phyloP scores from a whole-genome alignment of 2,888 invertebrate genomes.

The Serripes groenlandicus region DNA sequence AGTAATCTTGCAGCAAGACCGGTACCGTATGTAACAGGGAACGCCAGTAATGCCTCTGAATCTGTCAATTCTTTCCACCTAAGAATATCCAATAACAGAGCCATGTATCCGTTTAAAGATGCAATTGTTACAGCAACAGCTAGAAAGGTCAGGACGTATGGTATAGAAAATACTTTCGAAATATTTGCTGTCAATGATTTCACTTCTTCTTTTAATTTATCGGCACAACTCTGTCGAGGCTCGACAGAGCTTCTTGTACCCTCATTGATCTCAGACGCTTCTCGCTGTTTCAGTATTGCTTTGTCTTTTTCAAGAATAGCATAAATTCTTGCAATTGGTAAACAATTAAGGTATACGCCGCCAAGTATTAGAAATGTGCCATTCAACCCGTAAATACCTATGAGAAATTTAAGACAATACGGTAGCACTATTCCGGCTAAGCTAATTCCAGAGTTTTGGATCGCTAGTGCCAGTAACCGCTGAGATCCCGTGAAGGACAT shows the following conservation, averaged over 20 bases:
- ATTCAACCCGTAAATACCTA: not conserved
- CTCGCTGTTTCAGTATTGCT: no score
- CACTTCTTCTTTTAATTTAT: not conserved
- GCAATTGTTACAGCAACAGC: not conserved
- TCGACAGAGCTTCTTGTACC: no score
- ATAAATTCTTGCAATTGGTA: not conserved
- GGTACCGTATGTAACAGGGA: slow-evolving; percentile 8
- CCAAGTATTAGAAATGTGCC: not conserved
- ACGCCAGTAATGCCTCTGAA: not conserved
- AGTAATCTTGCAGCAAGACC: not conserved
- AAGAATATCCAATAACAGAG: not conserved
- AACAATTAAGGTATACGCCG: not conserved
- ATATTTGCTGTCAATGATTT: not conserved
- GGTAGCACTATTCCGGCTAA: not conserved
- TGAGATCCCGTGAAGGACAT: not conserved
- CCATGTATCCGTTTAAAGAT: slow-evolving; percentile 1
- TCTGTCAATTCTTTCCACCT: not conserved
- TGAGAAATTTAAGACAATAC: not conserved
- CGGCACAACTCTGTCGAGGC: no score
- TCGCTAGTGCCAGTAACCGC: not conserved
- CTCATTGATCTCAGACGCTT: no score
- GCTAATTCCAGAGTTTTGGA: not conserved
- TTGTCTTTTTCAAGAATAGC: no score
- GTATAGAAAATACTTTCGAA: not conserved
- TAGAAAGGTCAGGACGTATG: not conserved